Base-by-base conservation (phyloP, 1,140 invertebrate genomes). In the Penaeus vannamei region DNA sequence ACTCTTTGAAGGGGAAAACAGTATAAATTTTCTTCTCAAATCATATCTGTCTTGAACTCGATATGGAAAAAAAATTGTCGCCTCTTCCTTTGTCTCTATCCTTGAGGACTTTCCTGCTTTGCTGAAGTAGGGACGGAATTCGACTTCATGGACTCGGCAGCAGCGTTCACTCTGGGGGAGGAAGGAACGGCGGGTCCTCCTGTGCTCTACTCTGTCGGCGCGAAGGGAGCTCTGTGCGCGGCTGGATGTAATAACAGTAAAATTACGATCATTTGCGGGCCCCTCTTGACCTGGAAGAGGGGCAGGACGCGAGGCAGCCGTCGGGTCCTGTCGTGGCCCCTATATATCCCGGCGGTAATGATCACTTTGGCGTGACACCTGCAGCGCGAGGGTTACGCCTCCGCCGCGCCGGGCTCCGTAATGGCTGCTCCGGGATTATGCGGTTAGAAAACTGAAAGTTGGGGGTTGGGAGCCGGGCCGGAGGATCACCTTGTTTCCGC, bases 391-490 rank as follows among this genome's bases (percentile, higher is more conserved):
- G 82, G 64, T 84, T 64, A 84, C 64, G 83, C 26, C 36, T 46
- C 20, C 64, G 46, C 60, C 60, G 36, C 46, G 14, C 81, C 42
- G 61, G 23, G 20, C 36, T n/a, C 29, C n/a, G 62, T 84, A 46
- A 84, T 84, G 66, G 66, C 53, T 84, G 83, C 23, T 66, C 46
- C 61, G 17, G 66, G 83, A 84, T 84, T 84, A 66, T 64, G 83
- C 26, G 83, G 83, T 84, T 84, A 84, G 83, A 64, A 84, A 84
- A 84, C 83, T 84, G 83, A 84, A 84, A 69, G 83, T 84, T 53
- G 17, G 53, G 83, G 82, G 83, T 61, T 84, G 53, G 79, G 46
- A 26, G 46, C 46, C 22, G 29, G 46, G 20, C 10, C 20, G 19
- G 79, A 59, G 22, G 46, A 81, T 59, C 79, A 59, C 79, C 79